phyloP scores from a whole-genome alignment of 2,888 invertebrate species.

The Campoplex capitator region DNA sequence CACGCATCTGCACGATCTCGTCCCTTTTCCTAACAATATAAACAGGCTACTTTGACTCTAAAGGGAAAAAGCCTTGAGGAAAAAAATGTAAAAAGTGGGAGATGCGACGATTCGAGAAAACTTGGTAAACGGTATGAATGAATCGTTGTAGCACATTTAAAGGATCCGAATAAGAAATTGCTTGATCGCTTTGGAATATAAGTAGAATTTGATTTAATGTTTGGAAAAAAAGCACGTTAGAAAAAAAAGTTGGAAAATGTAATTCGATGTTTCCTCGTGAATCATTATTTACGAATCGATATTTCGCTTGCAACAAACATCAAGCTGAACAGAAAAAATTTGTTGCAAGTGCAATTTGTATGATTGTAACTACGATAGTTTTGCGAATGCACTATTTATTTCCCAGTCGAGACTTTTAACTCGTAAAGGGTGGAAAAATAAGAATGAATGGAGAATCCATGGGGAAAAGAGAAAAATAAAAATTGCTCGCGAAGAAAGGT shows the following conservation, averaged over 20 bases:
- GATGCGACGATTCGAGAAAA: background rate
- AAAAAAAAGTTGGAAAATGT: background rate
- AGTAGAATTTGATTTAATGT: background rate
- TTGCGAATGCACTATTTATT: background rate
- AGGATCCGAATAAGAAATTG: background rate
- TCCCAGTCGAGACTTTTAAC: slow-evolving; percentile 5
- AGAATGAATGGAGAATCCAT: background rate
- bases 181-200: background rate
- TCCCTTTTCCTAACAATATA: background rate
- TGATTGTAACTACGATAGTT: background rate
- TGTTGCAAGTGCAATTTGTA: background rate
- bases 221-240: background rate
- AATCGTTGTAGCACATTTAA: background rate
- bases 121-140: background rate
- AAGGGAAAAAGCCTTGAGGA: background rate
- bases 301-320: background rate
- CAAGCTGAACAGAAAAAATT: background rate
- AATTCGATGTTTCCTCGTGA: background rate
- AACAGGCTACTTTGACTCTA: slow-evolving; percentile 38
- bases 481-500: slow-evolving; percentile 50
- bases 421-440: background rate
- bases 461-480: background rate
- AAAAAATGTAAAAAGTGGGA: background rate
- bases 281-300: background rate
- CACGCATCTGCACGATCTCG: slow-evolving; percentile 43